A percentile compares a stretch with the other conserved stretches of the same genome.
These are phyloP conservation scores for Scaptodrosophila lebanonensis DNA, from an alignment of 1,140 invertebrate species.

Conservation along the genomic window DNA sequence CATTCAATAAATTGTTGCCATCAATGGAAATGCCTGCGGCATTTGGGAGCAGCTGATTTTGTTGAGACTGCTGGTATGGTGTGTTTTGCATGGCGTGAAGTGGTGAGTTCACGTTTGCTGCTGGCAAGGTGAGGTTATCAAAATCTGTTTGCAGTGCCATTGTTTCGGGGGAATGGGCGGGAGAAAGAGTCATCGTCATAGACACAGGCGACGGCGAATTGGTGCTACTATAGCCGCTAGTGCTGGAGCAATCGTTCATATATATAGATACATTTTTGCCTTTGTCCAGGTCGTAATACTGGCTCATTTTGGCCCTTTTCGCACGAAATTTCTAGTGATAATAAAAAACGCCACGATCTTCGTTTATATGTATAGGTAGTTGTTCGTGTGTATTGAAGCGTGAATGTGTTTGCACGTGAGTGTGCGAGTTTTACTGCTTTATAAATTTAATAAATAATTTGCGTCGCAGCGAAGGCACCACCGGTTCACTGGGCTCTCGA, in stretches of 20 bases:
- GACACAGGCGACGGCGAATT: no score
- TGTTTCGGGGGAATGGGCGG: constrained; percentile 55
- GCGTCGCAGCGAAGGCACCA: constrained; percentile 19
- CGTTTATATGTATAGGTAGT: no score
- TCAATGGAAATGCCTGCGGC: constrained; percentile 32
- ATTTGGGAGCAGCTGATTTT: constrained; percentile 39
- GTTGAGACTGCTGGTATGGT: constrained; percentile 34
- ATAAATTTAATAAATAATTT: constrained; percentile 3
- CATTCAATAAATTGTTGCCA: constrained; percentile 32
- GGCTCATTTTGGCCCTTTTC: constrained; percentile 32
- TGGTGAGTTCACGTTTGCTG: constrained; percentile 40
- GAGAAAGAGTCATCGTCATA: constrained; percentile 46
- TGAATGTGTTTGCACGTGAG: constrained; percentile 28
- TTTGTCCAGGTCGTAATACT: constrained; percentile 63
- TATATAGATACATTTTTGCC: constrained; percentile 48
- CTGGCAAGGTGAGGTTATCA: constrained; percentile 58
- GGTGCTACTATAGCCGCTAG: constrained; percentile 62
- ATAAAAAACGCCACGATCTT: background rate
- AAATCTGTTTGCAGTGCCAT: constrained; percentile 54
- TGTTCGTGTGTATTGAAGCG: no score
- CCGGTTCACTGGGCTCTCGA: constrained; percentile 24
- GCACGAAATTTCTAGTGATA: background rate
- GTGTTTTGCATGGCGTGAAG: constrained; percentile 23
- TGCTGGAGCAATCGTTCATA: constrained; percentile 61
- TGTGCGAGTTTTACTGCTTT: background rate